phyloP scores from a whole-genome alignment of 2,888 invertebrate species.

The Acronicta leporina region DNA sequence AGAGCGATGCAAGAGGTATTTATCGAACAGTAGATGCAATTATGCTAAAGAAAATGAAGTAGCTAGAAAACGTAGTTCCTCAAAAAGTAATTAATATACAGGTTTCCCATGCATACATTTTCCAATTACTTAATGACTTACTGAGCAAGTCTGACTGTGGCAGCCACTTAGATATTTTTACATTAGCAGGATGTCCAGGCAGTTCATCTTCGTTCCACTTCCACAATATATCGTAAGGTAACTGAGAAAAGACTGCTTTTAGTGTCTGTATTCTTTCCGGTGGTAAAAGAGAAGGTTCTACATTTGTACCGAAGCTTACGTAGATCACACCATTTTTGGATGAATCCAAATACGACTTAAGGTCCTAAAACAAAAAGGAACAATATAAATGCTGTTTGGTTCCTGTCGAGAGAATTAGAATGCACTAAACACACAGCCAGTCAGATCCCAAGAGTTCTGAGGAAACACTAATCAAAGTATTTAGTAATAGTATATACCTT shows the following conservation, averaged over 20 bases:
- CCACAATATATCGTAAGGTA: conserved; percentile 73
- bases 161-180: conserved; percentile 72
- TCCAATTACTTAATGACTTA: conserved; percentile 5
- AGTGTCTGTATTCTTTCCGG: conserved; percentile 64
- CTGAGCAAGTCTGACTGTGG: conserved; percentile 71
- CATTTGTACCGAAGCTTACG: conserved; percentile 73
- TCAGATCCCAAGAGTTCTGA: too few relatives aligned
- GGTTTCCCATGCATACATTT: too few relatives aligned
- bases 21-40: too few relatives aligned
- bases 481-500: conserved; percentile 42
- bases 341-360: conserved; percentile 65
- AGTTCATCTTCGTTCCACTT: conserved; percentile 71
- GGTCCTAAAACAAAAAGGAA: conserved; percentile 59
- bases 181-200: conserved; percentile 64
- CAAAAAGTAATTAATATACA: too few relatives aligned
- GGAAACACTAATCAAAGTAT: too few relatives aligned
- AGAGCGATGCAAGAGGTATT: too few relatives aligned
- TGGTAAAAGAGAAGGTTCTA: conserved; percentile 62
- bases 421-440: too few relatives aligned
- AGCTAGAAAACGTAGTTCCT: too few relatives aligned
- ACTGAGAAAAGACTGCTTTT: conserved; percentile 63
- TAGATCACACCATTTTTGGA: conserved; percentile 72
- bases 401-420: too few relatives aligned
- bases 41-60: too few relatives aligned
- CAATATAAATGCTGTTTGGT: too few relatives aligned